Evolutionary conservation across 2,888 invertebrate species (phyloP).

Genomic region (Phengaris alcon): DNA sequence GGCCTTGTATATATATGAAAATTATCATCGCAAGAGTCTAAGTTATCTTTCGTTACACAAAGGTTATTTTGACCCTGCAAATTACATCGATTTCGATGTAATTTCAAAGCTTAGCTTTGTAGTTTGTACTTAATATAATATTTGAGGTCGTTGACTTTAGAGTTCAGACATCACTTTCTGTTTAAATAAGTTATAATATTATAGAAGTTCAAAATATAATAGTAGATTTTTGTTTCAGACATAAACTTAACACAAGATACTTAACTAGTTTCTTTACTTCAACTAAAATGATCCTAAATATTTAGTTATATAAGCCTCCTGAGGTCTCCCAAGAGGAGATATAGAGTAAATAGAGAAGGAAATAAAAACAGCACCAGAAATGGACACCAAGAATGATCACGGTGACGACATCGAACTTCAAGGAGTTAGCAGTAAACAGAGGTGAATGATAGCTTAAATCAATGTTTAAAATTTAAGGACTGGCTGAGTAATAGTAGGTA

Average conservation of each 20-base stretch:
- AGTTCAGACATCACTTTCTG: background rate
- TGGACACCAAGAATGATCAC: constrained; percentile 67
- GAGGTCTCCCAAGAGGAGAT: constrained; percentile 36
- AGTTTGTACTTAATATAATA: background rate
- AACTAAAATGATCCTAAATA: constrained; percentile 56
- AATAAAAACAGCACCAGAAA: constrained; percentile 45
- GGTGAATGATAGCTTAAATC: constrained; percentile 42
- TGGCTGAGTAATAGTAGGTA: no score
- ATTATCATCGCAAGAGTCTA: no score
- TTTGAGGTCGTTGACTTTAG: background rate
- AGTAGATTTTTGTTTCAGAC: constrained; percentile 53
- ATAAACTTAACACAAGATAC: constrained; percentile 45
- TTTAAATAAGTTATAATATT: background rate
- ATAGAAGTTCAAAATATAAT: background rate
- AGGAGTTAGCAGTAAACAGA: constrained; percentile 62
- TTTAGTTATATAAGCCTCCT: constrained; percentile 56
- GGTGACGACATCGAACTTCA: constrained; percentile 71
- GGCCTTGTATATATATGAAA: background rate
- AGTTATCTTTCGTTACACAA: no score
- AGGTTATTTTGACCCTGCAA: no score
- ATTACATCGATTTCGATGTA: no score
- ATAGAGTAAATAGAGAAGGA: constrained; percentile 33
- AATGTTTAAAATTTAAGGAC: no score
- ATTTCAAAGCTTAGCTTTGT: no score
- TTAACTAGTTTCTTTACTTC: constrained; percentile 58